These are phyloP conservation scores for Euplagia quadripunctaria DNA, from an alignment of 2,888 invertebrate species.

Conservation along the genomic window DNA sequence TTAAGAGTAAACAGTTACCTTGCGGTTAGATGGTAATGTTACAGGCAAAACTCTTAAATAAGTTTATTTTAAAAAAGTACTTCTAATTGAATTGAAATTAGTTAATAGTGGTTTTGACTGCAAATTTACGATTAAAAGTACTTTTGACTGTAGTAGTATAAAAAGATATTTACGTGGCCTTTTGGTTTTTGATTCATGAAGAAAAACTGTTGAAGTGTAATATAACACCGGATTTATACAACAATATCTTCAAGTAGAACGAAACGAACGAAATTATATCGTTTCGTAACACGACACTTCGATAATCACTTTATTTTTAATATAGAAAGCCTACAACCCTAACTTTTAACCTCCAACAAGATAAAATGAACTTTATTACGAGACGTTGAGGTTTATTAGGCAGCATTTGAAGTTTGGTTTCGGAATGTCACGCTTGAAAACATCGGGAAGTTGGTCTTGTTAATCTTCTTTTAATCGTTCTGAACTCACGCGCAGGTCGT, in stretches of 20 bases:
- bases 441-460: conserved; percentile 51
- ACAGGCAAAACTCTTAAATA: too few relatives aligned
- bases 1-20: too few relatives aligned
- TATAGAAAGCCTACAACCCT: conserved; percentile 25
- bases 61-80: too few relatives aligned
- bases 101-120: too few relatives aligned
- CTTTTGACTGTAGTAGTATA: too few relatives aligned
- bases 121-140: too few relatives aligned
- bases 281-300: conserved; percentile 48
- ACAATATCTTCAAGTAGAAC: conserved; percentile 27
- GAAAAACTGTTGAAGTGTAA: conserved; percentile 10
- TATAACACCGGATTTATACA: conserved; percentile 18
- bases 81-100: too few relatives aligned
- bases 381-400: background rate
- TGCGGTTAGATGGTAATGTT: too few relatives aligned
- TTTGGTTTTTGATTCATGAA: conserved; percentile 12
- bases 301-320: conserved; percentile 46
- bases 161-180: background rate
- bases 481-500: conserved; percentile 53
- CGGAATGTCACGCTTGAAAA: conserved; percentile 35
- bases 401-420: conserved; percentile 9
- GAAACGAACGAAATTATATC: conserved; percentile 27
- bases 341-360: background rate
- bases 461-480: conserved; percentile 53
- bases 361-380: conserved; percentile 3